Evolutionary conservation across 2,113 vertebrate species (phyloP).

Genomic region (Leiothrix lutea): DNA sequence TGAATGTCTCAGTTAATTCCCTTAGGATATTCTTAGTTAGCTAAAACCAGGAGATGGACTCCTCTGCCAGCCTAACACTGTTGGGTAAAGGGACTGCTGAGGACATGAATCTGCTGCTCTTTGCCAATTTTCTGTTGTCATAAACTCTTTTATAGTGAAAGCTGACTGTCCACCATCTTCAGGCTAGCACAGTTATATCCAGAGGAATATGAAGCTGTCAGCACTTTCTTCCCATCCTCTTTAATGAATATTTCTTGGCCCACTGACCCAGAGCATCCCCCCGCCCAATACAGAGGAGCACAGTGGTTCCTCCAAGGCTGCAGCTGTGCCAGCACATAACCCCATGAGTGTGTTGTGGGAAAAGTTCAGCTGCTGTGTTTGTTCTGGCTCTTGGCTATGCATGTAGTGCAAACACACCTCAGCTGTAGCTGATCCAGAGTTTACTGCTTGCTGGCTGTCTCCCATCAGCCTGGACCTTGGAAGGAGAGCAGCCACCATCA

Average conservation of each 20-base stretch:
- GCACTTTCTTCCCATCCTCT: neutral
- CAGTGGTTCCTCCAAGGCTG: neutral
- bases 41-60: neutral
- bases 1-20: neutral
- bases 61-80: neutral
- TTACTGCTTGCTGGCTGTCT: neutral
- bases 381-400: neutral
- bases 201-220: neutral
- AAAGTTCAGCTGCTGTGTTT: neutral
- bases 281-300: neutral
- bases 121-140: neutral
- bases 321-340: neutral
- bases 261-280: neutral
- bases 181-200: neutral
- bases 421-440: neutral
- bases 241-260: neutral
- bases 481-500: neutral
- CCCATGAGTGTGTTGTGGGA: neutral
- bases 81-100: neutral
- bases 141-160: neutral
- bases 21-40: neutral
- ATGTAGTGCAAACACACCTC: neutral
- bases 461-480: neutral
- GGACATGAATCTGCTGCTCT: neutral
- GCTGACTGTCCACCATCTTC: neutral